Evolutionary conservation across 2,113 vertebrate genomes (phyloP).

Genomic region (Bufo bufo): DNA sequence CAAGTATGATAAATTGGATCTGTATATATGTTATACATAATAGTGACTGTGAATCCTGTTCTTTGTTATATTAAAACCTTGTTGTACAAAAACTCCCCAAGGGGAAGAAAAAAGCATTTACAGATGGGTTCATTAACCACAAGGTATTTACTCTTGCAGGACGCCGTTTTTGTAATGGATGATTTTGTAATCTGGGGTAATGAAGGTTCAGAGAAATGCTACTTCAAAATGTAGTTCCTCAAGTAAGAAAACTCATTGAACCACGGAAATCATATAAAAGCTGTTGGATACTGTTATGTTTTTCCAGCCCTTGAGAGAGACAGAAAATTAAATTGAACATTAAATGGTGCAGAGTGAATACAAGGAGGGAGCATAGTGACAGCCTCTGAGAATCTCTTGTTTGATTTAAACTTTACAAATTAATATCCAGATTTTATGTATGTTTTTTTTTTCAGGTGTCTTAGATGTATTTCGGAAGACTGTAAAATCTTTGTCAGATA

Average conservation of each 20-base stretch:
- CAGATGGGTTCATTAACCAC: constrained; percentile 43
- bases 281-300: constrained; percentile 48
- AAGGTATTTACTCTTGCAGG: constrained; percentile 41
- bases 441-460: not conserved
- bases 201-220: constrained; percentile 39
- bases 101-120: constrained; percentile 8
- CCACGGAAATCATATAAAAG: constrained; percentile 36
- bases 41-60: not conserved
- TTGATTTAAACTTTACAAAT: constrained; percentile 13
- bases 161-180: constrained; percentile 47
- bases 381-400: constrained; percentile 11
- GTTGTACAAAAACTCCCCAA: constrained; percentile 20
- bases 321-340: constrained; percentile 51
- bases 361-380: constrained; percentile 14
- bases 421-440: not conserved
- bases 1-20: not conserved
- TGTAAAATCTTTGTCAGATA: not conserved
- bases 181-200: constrained; percentile 26
- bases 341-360: constrained; percentile 53
- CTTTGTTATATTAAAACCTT: not conserved
- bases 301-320: constrained; percentile 34
- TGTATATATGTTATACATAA: not conserved
- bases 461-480: not conserved
- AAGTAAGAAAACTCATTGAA: constrained; percentile 51
- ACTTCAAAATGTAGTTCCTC: constrained; percentile 34